Percentiles rank a stretch among this genome's conserved stretches.
phyloP scores from a whole-genome alignment of 2,888 invertebrate genomes.

The Eupithecia subumbrata region DNA sequence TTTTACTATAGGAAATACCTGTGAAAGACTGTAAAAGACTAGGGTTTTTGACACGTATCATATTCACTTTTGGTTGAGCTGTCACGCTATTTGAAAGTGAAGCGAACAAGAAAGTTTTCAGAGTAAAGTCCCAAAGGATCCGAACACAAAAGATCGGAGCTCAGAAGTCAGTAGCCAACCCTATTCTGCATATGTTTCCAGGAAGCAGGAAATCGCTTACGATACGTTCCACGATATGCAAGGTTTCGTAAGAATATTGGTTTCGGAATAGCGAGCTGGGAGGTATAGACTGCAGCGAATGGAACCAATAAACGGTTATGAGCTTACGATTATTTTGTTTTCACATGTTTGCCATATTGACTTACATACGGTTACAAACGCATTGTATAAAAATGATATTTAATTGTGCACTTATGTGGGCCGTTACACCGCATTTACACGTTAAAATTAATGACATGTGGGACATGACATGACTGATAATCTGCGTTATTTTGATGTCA shows the following conservation, averaged over 20 bases:
- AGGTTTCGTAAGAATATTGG: conserved; percentile 39
- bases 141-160: not conserved
- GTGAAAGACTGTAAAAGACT: not conserved
- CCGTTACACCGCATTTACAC: not conserved
- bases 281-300: conserved; percentile 12
- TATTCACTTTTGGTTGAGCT: not conserved
- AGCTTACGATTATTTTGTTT: conserved; percentile 15
- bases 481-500: not conserved
- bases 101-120: not conserved
- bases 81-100: not conserved
- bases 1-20: not conserved
- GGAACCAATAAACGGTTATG: conserved; percentile 13
- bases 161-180: conserved; percentile 1
- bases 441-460: not conserved
- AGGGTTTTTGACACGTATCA: not conserved
- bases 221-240: conserved; percentile 47
- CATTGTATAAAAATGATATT: not conserved
- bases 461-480: not conserved
- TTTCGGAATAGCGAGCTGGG: conserved; percentile 34
- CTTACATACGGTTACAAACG: not conserved
- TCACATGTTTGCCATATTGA: not conserved
- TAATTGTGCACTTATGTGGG: not conserved
- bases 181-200: conserved; percentile 18
- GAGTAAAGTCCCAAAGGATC: not conserved
- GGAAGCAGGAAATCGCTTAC: conserved; percentile 54